phyloP scores from a whole-genome alignment of 2,888 invertebrate genomes.

The Troides helena region DNA sequence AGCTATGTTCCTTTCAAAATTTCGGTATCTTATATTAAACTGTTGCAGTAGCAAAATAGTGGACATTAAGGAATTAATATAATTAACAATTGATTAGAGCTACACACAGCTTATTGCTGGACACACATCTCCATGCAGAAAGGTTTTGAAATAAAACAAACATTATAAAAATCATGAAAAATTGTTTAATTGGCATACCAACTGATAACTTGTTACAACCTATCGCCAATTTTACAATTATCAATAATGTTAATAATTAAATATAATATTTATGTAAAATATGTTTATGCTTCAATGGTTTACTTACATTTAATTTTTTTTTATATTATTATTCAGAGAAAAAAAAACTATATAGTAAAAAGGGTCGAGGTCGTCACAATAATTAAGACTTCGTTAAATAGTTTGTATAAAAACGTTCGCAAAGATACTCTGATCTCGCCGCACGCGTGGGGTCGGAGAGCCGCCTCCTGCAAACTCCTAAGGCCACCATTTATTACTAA shows the following conservation, averaged over 20 bases:
- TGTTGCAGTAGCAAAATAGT: too few relatives aligned
- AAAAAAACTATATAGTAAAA: slow-evolving; percentile 68
- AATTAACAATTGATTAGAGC: too few relatives aligned
- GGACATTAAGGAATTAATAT: too few relatives aligned
- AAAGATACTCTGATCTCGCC: slow-evolving; percentile 37
- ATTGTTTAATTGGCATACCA: slow-evolving; percentile 80
- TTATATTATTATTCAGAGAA: slow-evolving; percentile 77
- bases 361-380: slow-evolving; percentile 55
- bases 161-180: slow-evolving; percentile 78
- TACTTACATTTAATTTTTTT: slow-evolving; percentile 76
- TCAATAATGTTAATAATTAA: slow-evolving; percentile 80
- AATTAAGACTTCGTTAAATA: slow-evolving; percentile 66
- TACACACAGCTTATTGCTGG: too few relatives aligned
- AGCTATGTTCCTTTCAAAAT: too few relatives aligned
- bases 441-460: background rate
- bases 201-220: slow-evolving; percentile 79
- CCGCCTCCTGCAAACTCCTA: slow-evolving; percentile 60
- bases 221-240: slow-evolving; percentile 80
- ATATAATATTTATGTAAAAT: slow-evolving; percentile 81
- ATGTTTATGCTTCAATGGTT: slow-evolving; percentile 79
- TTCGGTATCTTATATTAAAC: too few relatives aligned
- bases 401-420: slow-evolving; percentile 63
- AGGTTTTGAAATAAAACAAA: slow-evolving; percentile 55
- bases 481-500: slow-evolving; percentile 76
- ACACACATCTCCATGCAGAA: background rate